Conservation (phyloP, 2,888 invertebrate species). For the Marronus borbonicus region DNA sequence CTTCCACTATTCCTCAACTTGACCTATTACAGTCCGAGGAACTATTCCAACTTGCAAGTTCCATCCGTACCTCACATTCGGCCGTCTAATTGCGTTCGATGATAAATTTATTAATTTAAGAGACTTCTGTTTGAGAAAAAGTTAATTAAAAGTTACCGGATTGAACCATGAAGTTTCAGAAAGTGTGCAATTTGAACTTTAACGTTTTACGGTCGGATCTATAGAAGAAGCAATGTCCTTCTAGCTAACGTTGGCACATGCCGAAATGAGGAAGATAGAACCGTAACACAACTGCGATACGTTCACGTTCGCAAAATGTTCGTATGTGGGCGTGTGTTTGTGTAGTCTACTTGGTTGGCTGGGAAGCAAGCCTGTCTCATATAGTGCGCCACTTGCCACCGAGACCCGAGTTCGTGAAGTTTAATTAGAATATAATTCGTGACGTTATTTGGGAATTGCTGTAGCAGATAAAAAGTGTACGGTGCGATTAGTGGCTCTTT, state of each 20-base stretch:
- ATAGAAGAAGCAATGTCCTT: background rate
- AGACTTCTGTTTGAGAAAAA: slow-evolving; percentile 32
- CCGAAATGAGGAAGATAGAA: slow-evolving; percentile 21
- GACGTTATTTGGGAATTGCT: slow-evolving; percentile 42
- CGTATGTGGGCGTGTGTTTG: slow-evolving; percentile 4
- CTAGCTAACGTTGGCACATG: no score
- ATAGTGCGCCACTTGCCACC: slow-evolving; percentile 29
- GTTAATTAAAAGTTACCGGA: slow-evolving; percentile 37
- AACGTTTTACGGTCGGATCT: background rate
- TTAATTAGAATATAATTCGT: slow-evolving; percentile 51
- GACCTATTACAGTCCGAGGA: slow-evolving; percentile 12
- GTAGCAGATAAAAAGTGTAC: slow-evolving; percentile 30
- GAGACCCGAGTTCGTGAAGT: slow-evolving; percentile 41
- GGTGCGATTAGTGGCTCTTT: slow-evolving; percentile 34
- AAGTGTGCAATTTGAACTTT: slow-evolving; percentile 25
- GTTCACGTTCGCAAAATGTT: slow-evolving; percentile 6
- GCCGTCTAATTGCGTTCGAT: slow-evolving; percentile 30
- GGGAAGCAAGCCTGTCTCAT: slow-evolving; percentile 35
- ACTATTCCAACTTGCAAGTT: slow-evolving; percentile 36
- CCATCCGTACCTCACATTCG: slow-evolving; percentile 18
- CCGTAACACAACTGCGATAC: slow-evolving; percentile 14
- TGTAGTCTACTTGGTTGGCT: slow-evolving; percentile 17
- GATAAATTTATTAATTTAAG: slow-evolving; percentile 38
- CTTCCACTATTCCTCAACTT: slow-evolving; percentile 20
- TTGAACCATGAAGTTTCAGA: slow-evolving; percentile 28